Base-by-base conservation (phyloP, 1,140 invertebrate genomes). In the Teleogryllus occipitalis region DNA sequence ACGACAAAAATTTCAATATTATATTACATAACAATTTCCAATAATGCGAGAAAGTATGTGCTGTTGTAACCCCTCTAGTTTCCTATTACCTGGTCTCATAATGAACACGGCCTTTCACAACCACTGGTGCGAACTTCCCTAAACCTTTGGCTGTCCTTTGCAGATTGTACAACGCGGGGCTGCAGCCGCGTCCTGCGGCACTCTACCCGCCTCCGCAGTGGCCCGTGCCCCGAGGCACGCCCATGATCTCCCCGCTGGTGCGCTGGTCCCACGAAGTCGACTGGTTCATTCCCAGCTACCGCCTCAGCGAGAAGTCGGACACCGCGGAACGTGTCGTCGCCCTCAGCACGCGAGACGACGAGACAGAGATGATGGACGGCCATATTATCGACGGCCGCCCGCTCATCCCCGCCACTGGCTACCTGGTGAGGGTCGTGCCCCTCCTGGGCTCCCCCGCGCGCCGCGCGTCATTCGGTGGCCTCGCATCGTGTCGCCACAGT, bases 221-320 rank as follows among this genome's bases (percentile, higher is more conserved):
- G 81, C 94, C 94, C 8, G 94, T 95, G 3, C 89, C 92, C 12
- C 86, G 89, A 54, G 90, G 90, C 14, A 95, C 94, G 0, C 90
- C 93, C 5, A 92, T 93, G 88, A 87, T 95, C 22, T 89, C 90
- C 4, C 89, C 92, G 15, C 84, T 92, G 0, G 87, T 95, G 22
- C 86, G 87, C 80, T 96, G 94, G 94, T 90, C 93, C 81, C 93
- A 94, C 84, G 84, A 85, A n/a, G 86, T 88, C 47, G 84, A 86
- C 78, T 89, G 86, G 87, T 27, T 27, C 79, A 5, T 81, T 4
- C 27, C 27, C 27, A 39, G 27, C 27, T 39, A 39, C 5, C 27
- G 27, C 27, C 27, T 39, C 1, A 39, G 27, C 27, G 27, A 39
- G 27, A 39, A 39, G 27, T 39, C 27, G 27, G 27, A 39, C 27